Evolutionary conservation across 2,888 invertebrate genomes (phyloP), one percentile per base, ranked within the genome.

Genomic region (Boloria euphrosyne): DNA sequence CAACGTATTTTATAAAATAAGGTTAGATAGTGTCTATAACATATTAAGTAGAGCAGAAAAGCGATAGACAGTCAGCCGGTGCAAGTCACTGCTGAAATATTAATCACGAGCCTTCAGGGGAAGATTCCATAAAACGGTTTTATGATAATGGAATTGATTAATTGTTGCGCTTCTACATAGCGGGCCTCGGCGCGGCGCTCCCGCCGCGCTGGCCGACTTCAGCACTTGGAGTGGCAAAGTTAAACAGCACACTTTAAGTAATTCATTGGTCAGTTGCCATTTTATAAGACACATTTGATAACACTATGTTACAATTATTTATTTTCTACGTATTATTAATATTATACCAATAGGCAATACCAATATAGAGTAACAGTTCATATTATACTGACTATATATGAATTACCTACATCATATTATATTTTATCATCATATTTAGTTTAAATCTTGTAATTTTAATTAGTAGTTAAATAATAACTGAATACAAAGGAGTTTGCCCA

Each of bases 11-110:
- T n/a, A 13, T 13, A 31, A n/a, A 43, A 38, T 17, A 13, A 13
- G 14, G 3, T 13, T 46, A 18, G 10, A 17, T 27, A 47, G 31
- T n/a, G 3, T 13, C 47, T 31, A 31, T 47, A 53, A n/a, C 17
- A 55, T 44, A 57, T 52, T 62, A 64, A 66, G 46, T 65, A 38
- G 64, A 67, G 62, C 65, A 78, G 80, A 80, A 83, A 80, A 80
- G 76, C 77, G 78, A 79, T 78, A 77, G 76, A 79, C 77, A 66
- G 77, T 74, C 80, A 78, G 76, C 74, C 79, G 74, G 69, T 71
- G 78, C 87, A 75, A 87, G 88, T 89, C 90, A 90, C 78, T 79
- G 74, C 79, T 81, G 75, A 76, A 80, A 80, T 84, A 89, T 90
- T 86, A 87, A 88, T 90, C 89, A 89, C 79, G 78, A 72, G 73